These are phyloP conservation scores for Xyrauchen texanus DNA, from an alignment of 2,113 vertebrate genomes.

Conservation along the genomic window DNA sequence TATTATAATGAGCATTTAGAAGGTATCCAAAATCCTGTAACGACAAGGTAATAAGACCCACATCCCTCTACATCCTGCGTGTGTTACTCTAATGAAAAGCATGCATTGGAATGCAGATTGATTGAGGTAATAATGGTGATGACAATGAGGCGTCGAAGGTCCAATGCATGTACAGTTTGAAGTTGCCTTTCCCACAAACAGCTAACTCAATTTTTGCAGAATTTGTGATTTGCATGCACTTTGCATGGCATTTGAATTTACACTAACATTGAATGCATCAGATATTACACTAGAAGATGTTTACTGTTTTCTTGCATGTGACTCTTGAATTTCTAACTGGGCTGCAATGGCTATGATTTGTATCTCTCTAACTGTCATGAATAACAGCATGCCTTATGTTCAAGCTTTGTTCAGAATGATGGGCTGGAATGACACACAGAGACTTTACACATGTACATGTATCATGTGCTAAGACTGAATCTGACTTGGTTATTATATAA, in stretches of 20 bases:
- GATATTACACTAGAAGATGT: background rate
- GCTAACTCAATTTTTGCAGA: background rate
- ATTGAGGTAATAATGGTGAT: constrained; percentile 19
- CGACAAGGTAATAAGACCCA: constrained; percentile 82
- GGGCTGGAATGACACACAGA: constrained; percentile 23
- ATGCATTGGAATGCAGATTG: constrained; percentile 64
- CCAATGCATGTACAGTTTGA: constrained; percentile 56
- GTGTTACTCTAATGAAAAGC: constrained; percentile 30
- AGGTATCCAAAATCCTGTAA: constrained; percentile 87
- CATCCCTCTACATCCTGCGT: constrained; percentile 8
- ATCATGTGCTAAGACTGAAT: background rate
- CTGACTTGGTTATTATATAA: background rate
- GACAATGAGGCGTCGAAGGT: constrained; percentile 27
- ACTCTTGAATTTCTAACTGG: background rate
- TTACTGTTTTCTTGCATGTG: constrained; percentile 61
- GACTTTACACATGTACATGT: background rate
- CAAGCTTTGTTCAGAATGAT: constrained; percentile 24
- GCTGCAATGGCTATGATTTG: background rate
- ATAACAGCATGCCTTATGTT: constrained; percentile 67
- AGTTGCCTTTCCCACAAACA: constrained; percentile 21
- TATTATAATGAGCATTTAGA: constrained; percentile 91
- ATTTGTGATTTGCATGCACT: background rate
- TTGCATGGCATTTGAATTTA: background rate
- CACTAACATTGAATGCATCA: constrained; percentile 18
- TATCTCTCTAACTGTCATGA: background rate